Evolutionary conservation across 2,113 vertebrate genomes (phyloP), one percentile per base, ranked within the genome.

Genomic region (Dicaeum eximium): DNA sequence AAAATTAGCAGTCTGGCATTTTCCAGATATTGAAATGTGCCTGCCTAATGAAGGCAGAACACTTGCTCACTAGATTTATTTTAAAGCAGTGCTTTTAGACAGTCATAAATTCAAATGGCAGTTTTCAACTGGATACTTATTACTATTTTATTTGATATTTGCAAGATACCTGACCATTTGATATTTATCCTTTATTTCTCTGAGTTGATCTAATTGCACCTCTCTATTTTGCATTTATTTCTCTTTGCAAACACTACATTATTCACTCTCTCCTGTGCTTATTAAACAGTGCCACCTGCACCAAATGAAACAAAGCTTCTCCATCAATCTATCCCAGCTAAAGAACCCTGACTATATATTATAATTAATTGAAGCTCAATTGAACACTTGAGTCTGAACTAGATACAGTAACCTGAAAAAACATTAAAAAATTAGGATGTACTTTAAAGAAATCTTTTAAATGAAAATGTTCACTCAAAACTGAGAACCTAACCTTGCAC

Each of bases 261-360:
- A 98, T 97, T 97, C 97, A 97, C 96, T 98, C 97, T 98, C 96
- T 97, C 96, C 93, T 97, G 95, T 98, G 98, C 97, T 98, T 98
- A 98, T 98, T 98, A 98, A 98, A 98, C 97, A 97, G 96, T 98
- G 97, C 97, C 98, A 98, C 98, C 97, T 98, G 98, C 98, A 98
- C 97, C 97, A 98, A 97, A 97, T 98, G 97, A 97, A 97, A 98
- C 97, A 98, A 98, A 97, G 97, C 97, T 98, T 97, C 96, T 95
- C 96, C 97, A 97, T 98, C 97, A 97, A 97, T 97, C 92, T 93
- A 94, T 80, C 96, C 90, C 96, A 96, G 97, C 95, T 95, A 97
- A 98, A 98, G 96, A 97, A 96, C 91, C 96, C 80, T 81, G 96
- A 95, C 96, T 92, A 98, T 97, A 97, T 96, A 97, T 98, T 98